phyloP scores from a whole-genome alignment of 2,888 invertebrate species.

The Bhutanitis thaidina region DNA sequence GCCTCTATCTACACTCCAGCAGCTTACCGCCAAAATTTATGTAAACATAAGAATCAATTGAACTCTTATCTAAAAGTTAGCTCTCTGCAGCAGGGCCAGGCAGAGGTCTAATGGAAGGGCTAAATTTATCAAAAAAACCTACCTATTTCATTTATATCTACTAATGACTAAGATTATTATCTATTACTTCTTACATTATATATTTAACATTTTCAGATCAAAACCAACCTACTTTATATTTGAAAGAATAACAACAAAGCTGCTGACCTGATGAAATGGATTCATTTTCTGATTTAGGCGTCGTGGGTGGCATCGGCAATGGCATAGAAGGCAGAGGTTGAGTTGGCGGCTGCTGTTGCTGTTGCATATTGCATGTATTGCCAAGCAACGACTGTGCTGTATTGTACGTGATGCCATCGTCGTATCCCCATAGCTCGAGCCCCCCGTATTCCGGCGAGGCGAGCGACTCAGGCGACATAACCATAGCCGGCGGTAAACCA shows the following conservation, averaged over 20 bases:
- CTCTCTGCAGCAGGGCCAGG: too few species aligned
- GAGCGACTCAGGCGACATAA: slow-evolving; percentile 88
- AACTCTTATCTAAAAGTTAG: too few species aligned
- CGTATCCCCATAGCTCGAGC: slow-evolving; percentile 90
- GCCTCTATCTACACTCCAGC: slow-evolving; percentile 32
- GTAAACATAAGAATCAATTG: slow-evolving; percentile 15
- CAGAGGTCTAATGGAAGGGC: too few species aligned
- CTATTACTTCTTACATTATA: too few species aligned
- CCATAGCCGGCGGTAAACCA: slow-evolving; percentile 85
- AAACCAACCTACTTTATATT: too few species aligned
- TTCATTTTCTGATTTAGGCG: slow-evolving; percentile 77
- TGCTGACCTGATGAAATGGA: slow-evolving; percentile 76
- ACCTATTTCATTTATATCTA: too few species aligned
- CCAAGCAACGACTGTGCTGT: slow-evolving; percentile 65
- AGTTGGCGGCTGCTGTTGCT: slow-evolving; percentile 69
- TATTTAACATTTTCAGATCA: too few species aligned
- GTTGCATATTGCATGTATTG: slow-evolving; percentile 74
- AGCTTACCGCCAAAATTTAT: slow-evolving; percentile 58
- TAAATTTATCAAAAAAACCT: too few species aligned
- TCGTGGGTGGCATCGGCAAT: slow-evolving; percentile 71
- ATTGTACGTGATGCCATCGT: slow-evolving; percentile 72
- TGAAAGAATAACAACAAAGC: slow-evolving; percentile 15
- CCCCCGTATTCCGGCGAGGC: slow-evolving; percentile 89
- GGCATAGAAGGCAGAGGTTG: slow-evolving; percentile 78
- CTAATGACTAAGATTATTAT: too few species aligned